Evolutionary conservation across 2,888 invertebrate species (phyloP).

Genomic region (Campoplex nolae): DNA sequence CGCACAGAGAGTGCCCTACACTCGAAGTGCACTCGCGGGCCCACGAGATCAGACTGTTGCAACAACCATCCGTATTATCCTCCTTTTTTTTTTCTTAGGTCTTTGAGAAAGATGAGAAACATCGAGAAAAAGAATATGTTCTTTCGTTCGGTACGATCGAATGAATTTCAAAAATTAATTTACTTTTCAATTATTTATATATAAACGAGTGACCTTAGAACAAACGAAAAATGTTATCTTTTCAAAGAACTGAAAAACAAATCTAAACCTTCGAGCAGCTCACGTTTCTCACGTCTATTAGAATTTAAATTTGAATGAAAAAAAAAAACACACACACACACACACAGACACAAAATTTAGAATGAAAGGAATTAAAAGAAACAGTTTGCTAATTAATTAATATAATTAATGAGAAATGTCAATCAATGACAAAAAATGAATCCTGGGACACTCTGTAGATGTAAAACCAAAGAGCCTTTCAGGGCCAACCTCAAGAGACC

Average conservation of each 20-base stretch:
- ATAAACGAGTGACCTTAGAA: neutral
- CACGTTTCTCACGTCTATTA: neutral
- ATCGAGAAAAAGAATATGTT: neutral
- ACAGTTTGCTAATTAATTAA: neutral
- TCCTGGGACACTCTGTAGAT: constrained; percentile 1
- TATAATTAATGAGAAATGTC: neutral
- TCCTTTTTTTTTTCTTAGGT: neutral
- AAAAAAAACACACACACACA: neutral
- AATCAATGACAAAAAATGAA: neutral
- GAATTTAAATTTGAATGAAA: neutral
- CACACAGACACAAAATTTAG: neutral
- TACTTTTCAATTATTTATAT: neutral
- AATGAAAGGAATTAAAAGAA: neutral
- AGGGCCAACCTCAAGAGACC: constrained; percentile 10
- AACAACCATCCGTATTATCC: constrained; percentile 66
- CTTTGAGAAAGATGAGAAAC: neutral
- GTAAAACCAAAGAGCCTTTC: neutral
- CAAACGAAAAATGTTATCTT: neutral
- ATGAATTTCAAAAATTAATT: neutral
- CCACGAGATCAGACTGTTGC: constrained; percentile 61
- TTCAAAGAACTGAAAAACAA: neutral
- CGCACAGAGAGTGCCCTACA: constrained; percentile 44
- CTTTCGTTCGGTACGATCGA: neutral
- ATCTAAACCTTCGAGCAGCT: neutral
- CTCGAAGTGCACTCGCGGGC: constrained; percentile 42